Base-by-base conservation (phyloP, 2,113 vertebrate genomes). In the Anser brachyrhynchus region DNA sequence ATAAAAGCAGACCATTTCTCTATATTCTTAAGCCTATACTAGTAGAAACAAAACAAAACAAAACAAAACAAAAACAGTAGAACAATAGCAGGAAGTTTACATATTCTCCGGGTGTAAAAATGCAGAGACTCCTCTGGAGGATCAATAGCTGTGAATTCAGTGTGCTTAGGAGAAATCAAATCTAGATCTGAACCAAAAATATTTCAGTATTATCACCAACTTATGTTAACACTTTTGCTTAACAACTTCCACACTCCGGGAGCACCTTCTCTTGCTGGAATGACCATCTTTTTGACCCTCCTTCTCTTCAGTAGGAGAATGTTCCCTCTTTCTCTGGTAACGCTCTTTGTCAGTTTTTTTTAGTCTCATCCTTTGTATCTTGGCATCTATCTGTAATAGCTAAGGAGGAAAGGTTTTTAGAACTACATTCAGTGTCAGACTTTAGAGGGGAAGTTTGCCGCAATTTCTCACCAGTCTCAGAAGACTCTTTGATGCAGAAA, bases 261-360 rank as follows among this genome's bases (percentile, higher is more conserved):
- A 94, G 61, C 64, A 86, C 35, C 65, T 90, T 70, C 94, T 94
- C 37, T 67, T 87, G 69, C 82, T 80, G 70, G 72, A 59, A 25
- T 61, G 89, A 20, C 94, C 96, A 35, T 97, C 97, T 0, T 25
- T 91, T 31, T 96, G 96, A 71, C 87, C 79, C 7, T 74, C 74
- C 3, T 35, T 87, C 16, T 98, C 98, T 6, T 97, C 97, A 0
- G 95, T 97, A 62, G 97, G 97, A 0, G 97, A 98, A 26, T 46
- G 91, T 2, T 92, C 95, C 18, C 97, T 96, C 33, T 97, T 96
- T 57, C 54, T 95, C 33, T 96, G 95, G 33, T 97, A 97, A 37
- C 97, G 98, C n/a, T 98, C 98, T 31, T 97, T 96, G 44, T 98
- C 97, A 0, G 93, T 31, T 31, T 79, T 95, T 98, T 77, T 97